Percentiles rank a stretch among this genome's conserved stretches.
These are phyloP conservation scores for Hippocampus guttulatus DNA, from an alignment of 2,113 vertebrate genomes.

Conservation along the genomic window DNA sequence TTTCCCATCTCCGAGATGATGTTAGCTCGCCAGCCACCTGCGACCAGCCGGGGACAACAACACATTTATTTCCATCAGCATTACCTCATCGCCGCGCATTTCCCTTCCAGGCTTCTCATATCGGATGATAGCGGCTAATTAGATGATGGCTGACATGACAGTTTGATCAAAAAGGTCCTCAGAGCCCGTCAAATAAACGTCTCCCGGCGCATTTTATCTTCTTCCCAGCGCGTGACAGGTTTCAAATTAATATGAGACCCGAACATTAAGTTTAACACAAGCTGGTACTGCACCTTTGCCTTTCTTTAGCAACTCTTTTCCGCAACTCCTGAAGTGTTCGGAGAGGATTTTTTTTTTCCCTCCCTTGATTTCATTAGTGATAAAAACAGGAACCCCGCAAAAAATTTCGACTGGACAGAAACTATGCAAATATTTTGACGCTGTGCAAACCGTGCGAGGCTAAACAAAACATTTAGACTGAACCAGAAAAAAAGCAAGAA, in stretches of 20 bases:
- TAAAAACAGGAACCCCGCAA: background rate
- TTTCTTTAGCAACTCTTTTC: background rate
- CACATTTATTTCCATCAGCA: conserved; percentile 45
- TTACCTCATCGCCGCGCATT: conserved; percentile 32
- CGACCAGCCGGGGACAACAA: conserved; percentile 30
- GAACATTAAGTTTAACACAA: background rate
- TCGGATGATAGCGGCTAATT: conserved; percentile 47
- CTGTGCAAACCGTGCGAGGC: background rate
- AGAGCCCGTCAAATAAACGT: conserved; percentile 27
- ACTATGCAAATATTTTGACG: background rate
- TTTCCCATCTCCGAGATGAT: conserved; percentile 8
- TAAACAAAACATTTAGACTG: background rate
- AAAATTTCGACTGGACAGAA: background rate
- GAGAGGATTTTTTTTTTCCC: background rate
- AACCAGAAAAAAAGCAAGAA: background rate
- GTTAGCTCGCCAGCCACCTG: conserved; percentile 49
- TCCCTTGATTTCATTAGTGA: background rate
- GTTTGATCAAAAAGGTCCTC: conserved; percentile 42
- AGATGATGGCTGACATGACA: conserved; percentile 45
- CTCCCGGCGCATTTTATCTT: conserved; percentile 9
- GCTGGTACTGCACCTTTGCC: background rate
- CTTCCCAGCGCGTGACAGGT: conserved; percentile 15
- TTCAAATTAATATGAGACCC: background rate
- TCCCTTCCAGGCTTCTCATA: conserved; percentile 15
- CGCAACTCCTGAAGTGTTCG: background rate